phyloP scores from a whole-genome alignment of 1,140 invertebrate genomes.

The Dolichoris vasculosae region DNA sequence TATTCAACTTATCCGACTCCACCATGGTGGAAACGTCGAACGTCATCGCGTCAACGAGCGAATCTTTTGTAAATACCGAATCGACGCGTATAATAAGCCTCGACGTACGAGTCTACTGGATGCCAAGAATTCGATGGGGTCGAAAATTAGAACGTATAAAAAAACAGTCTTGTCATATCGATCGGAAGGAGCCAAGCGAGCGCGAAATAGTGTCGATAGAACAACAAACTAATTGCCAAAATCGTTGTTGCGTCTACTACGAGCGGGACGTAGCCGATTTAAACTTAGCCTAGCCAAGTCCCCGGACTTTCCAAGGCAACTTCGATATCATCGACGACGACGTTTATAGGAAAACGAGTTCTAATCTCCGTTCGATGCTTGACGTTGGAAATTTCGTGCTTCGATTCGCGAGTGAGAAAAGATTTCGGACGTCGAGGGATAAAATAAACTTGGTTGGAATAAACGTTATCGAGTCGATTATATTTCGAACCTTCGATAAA shows the following conservation, averaged over 20 bases:
- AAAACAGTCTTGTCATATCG: slow-evolving; percentile 58
- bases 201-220: slow-evolving; percentile 59
- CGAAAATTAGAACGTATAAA: slow-evolving; percentile 52
- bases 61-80: neutral
- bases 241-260: slow-evolving; percentile 51
- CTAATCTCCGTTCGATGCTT: too few species aligned
- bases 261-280: slow-evolving; percentile 49
- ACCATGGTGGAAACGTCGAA: neutral
- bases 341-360: neutral
- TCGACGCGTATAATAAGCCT: neutral
- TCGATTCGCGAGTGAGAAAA: too few species aligned
- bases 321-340: neutral
- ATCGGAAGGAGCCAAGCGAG: slow-evolving; percentile 66
- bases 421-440: neutral
- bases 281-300: neutral
- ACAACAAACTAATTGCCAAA: slow-evolving; percentile 64
- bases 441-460: neutral
- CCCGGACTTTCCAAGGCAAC: neutral
- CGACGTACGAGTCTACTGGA: neutral
- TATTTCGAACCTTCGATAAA: neutral
- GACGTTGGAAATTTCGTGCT: too few species aligned
- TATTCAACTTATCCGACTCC: neutral
- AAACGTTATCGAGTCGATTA: neutral
- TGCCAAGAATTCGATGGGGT: slow-evolving; percentile 22
- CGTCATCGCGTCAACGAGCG: too few species aligned